Conservation (phyloP, 2,888 invertebrate species). For the Cataglyphis albicans region DNA sequence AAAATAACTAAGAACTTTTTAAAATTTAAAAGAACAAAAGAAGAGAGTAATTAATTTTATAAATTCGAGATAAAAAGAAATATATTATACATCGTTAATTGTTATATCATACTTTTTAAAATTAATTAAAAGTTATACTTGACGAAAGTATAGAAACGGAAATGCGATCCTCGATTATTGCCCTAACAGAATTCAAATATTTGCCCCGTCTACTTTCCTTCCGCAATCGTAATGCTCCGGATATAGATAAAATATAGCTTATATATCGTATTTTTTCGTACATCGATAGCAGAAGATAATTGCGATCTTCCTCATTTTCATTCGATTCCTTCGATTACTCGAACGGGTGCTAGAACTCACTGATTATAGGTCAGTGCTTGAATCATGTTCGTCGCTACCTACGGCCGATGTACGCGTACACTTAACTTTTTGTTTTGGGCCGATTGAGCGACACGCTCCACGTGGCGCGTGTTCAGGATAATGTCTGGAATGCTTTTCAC, state of each 20-base stretch:
- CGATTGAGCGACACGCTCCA: conserved; percentile 75
- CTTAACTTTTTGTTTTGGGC: conserved; percentile 70
- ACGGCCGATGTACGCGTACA: conserved; percentile 56
- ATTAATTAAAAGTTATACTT: background rate
- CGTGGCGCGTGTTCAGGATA: conserved; percentile 74
- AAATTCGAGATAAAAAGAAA: background rate
- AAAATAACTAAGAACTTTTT: background rate
- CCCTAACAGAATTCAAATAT: background rate
- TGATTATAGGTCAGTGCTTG: conserved; percentile 38
- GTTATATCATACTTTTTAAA: background rate
- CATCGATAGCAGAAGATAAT: conserved; percentile 43
- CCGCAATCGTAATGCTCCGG: background rate
- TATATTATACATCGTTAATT: background rate
- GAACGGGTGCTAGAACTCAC: conserved; percentile 30
- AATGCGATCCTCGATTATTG: background rate
- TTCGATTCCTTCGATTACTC: conserved; percentile 50
- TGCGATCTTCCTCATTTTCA: conserved; percentile 24
- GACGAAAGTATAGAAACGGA: background rate
- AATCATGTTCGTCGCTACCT: conserved; percentile 45
- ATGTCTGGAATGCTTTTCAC: conserved; percentile 72
- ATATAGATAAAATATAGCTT: conserved; percentile 10
- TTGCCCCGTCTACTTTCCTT: conserved; percentile 1
- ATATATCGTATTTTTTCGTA: conserved; percentile 12
- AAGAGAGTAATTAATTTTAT: background rate
- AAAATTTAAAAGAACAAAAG: background rate